Evolutionary conservation across 2,113 vertebrate genomes (phyloP), one percentile per base, ranked within the genome.

Genomic region (Apteryx mantelli): DNA sequence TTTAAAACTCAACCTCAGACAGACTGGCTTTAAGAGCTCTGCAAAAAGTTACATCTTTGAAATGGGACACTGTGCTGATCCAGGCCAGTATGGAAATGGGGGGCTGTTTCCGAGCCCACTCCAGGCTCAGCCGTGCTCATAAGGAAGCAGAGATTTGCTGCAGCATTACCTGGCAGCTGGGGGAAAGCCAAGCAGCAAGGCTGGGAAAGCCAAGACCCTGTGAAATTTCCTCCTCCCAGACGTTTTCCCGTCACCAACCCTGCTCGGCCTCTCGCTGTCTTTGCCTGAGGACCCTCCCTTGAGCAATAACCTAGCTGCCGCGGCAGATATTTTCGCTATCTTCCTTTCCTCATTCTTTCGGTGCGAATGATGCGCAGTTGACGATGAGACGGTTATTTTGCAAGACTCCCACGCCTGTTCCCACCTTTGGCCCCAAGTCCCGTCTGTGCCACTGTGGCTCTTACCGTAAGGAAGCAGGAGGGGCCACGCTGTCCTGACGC

Each of bases 401-500:
- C 70, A 40, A 52, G 52, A 7, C 44, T 81, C 53, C 52, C 63
- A 36, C 58, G 11, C 70, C 82, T 60, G 48, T 85, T 17, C 20
- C 24, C 34, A 55, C 77, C 90, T 91, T 64, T 58, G 68, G 16
- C 50, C n/a, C 26, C 0, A 1, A 4, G 26, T 82, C 74, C 55
- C 38, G 10, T 7, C 36, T 0, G 1, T 46, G 40, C 25, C 28
- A n/a, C 61, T 1, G 0, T 53, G 63, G 64, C n/a, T 18, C 20
- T 55, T 44, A 22, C 60, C 36, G 44, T 21, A 30, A 65, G 52
- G 85, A 78, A 91, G 18, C 15, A 16, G 38, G 46, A 92, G 4
- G 16, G 34, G 80, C 53, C 3, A 0, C 0, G 0, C 18, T 58
- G 58, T 52, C 28, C 64, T 55, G 22, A 34, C 2, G 2, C 1